A percentile compares a stretch with the other conserved stretches of the same genome.
phyloP scores from a whole-genome alignment of 1,140 invertebrate species.

The Palaemon carinicauda region DNA sequence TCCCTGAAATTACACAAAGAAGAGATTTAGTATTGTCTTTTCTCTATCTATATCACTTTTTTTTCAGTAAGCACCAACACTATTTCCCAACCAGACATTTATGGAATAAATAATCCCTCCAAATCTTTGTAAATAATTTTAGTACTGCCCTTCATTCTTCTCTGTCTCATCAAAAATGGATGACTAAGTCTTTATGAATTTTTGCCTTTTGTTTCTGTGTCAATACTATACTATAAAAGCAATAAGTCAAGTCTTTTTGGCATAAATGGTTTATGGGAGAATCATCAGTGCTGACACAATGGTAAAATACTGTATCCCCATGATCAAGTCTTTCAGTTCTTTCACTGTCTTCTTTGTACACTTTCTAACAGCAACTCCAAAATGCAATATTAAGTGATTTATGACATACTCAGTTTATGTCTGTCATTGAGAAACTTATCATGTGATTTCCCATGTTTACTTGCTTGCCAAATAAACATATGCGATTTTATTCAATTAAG shows the following conservation, averaged over 20 bases:
- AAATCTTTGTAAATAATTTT: not conserved
- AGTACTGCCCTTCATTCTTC: not conserved
- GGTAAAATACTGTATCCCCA: slow-evolving; percentile 17
- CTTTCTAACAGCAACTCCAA: not conserved
- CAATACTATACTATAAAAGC: not conserved
- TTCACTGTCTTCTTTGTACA: not conserved
- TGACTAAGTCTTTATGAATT: not conserved
- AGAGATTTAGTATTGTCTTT: too few species aligned
- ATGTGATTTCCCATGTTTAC: not conserved
- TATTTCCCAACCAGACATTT: not conserved
- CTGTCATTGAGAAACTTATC: not conserved
- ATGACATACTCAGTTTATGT: slow-evolving; percentile 7
- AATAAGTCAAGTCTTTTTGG: not conserved
- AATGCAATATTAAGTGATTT: not conserved
- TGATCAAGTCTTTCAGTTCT: not conserved
- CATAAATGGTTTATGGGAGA: not conserved
- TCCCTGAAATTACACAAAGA: too few species aligned
- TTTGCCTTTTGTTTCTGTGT: not conserved
- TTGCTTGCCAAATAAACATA: not conserved
- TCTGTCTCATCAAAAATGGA: not conserved
- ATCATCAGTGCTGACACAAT: slow-evolving; percentile 10
- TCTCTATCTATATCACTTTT: too few species aligned
- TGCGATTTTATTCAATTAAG: not conserved
- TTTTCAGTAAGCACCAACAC: too few species aligned
- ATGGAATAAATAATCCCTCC: not conserved